Evolutionary conservation across 2,797 vertebrate species (phyloP).

Genomic region (Gobio occitaniae): DNA sequence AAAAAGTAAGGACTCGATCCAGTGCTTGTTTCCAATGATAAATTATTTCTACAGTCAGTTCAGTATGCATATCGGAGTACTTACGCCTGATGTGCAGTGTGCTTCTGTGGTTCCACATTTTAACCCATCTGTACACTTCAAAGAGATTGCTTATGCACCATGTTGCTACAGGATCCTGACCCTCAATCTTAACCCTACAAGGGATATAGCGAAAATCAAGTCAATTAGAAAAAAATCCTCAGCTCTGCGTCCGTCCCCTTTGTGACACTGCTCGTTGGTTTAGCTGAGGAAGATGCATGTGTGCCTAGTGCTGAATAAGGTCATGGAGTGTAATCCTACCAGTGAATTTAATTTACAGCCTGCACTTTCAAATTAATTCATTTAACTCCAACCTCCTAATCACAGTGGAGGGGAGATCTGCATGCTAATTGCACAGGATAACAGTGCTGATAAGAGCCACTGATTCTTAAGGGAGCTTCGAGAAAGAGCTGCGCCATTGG

Average conservation of each 20-base stretch:
- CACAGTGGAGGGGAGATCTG: conserved; percentile 29
- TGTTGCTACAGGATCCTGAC: background rate
- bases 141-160: background rate
- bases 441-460: conserved; percentile 32
- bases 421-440: conserved; percentile 47
- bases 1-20: background rate
- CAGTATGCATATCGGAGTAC: background rate
- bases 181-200: conserved; percentile 1
- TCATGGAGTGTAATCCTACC: conserved; percentile 47
- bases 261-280: conserved; percentile 10
- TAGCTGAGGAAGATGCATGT: conserved; percentile 19
- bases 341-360: conserved; percentile 55
- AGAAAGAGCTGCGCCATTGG: conserved; percentile 32
- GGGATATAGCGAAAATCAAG: conserved; percentile 51
- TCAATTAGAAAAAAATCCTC: conserved; percentile 56
- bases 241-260: conserved; percentile 7
- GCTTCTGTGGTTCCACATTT: background rate
- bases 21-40: background rate
- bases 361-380: conserved; percentile 56
- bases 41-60: background rate
- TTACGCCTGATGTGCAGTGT: background rate
- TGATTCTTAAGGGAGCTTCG: conserved; percentile 32
- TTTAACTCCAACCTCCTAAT: conserved; percentile 52
- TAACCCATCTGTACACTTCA: conserved; percentile 20
- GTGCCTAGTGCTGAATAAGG: conserved; percentile 40